Evolutionary conservation across 2,797 vertebrate species (phyloP).

Genomic region (Mallotus villosus): DNA sequence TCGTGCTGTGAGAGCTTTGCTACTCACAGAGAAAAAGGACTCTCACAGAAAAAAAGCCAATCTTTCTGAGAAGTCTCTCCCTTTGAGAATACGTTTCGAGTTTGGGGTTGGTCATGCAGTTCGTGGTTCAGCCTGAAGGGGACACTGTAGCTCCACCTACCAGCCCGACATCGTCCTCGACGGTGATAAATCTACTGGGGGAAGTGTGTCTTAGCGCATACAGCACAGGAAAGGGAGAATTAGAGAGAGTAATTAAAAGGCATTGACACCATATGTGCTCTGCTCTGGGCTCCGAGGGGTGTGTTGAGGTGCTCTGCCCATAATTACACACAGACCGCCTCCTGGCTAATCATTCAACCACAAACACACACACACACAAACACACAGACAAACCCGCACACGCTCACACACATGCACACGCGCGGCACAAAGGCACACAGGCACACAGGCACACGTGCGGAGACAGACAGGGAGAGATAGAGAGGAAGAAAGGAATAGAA

Average conservation of each 20-base stretch:
- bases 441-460: conserved; percentile 1
- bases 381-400: not conserved
- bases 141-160: conserved; percentile 78
- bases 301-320: conserved; percentile 54
- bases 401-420: conserved; percentile 4
- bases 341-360: conserved; percentile 41
- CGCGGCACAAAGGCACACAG: conserved; percentile 8
- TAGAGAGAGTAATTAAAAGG: conserved; percentile 86
- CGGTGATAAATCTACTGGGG: conserved; percentile 61
- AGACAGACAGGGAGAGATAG: not conserved
- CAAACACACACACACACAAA: conserved; percentile 22
- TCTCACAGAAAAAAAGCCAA: too few relatives aligned
- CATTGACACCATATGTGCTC: conserved; percentile 84
- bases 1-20: too few relatives aligned
- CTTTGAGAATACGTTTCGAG: not conserved
- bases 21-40: too few relatives aligned
- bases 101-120: conserved; percentile 9
- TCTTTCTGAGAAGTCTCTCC: not conserved
- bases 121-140: conserved; percentile 69
- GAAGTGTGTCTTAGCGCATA: conserved; percentile 77
- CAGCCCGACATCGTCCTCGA: conserved; percentile 13
- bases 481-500: not conserved
- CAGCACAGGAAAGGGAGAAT: conserved; percentile 85
- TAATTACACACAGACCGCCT: conserved; percentile 45
- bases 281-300: conserved; percentile 44